Conservation (phyloP, 2,888 invertebrate genomes). For the Drosophila merina region DNA sequence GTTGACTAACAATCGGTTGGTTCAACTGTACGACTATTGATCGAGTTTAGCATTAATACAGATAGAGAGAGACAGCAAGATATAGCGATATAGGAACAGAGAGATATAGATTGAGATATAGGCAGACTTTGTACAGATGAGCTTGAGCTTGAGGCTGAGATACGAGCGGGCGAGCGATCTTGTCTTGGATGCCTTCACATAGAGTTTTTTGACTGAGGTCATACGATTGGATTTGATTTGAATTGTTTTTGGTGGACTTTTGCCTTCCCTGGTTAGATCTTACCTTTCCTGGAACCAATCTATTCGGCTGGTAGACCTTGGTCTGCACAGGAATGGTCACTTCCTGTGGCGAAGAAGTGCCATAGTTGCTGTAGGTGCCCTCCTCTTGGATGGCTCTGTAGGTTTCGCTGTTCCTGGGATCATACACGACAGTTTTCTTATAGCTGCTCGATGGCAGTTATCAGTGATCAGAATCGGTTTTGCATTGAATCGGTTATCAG, state of each 20-base stretch:
- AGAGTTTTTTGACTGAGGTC: conserved; percentile 54
- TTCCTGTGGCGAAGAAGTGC: conserved; percentile 87
- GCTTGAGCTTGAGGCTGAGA: conserved; percentile 38
- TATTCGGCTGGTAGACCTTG: conserved; percentile 89
- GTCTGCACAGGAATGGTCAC: conserved; percentile 89
- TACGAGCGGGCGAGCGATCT: conserved; percentile 38
- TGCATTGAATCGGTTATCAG: conserved; percentile 36
- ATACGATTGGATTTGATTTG: conserved; percentile 30
- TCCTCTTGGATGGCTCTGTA: conserved; percentile 94
- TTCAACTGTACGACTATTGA: conserved; percentile 56
- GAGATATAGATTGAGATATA: conserved; percentile 44
- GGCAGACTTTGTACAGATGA: conserved; percentile 62
- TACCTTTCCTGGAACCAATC: conserved; percentile 86
- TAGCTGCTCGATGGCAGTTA: conserved; percentile 71
- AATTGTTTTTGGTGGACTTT: conserved; percentile 5
- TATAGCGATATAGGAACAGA: conserved; percentile 40
- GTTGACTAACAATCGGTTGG: conserved; percentile 55
- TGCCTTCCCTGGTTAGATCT: conserved; percentile 67
- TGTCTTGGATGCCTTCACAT: conserved; percentile 40
- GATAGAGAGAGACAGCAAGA: conserved; percentile 33
- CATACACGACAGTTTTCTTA: conserved; percentile 91
- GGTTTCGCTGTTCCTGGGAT: conserved; percentile 95
- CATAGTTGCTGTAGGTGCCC: conserved; percentile 85
- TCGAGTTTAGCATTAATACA: conserved; percentile 47
- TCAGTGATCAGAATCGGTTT: conserved; percentile 39